phyloP scores from a whole-genome alignment of 2,113 vertebrate genomes.

The Vanacampus margaritifer region DNA sequence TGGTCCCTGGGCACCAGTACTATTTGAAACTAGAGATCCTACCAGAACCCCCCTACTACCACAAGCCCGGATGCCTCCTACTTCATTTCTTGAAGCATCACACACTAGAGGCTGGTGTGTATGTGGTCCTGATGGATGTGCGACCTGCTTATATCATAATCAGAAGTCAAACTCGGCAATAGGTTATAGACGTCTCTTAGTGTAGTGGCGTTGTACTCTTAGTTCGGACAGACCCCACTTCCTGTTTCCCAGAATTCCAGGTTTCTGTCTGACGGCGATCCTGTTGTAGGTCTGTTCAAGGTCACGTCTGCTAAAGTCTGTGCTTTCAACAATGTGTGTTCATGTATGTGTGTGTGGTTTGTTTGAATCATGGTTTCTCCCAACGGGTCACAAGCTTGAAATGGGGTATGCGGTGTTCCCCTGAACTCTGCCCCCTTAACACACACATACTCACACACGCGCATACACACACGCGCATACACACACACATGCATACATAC shows the following conservation, averaged over 20 bases:
- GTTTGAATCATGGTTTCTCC: slow-evolving; percentile 42
- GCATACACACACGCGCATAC: slow-evolving; percentile 4
- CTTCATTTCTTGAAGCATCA: slow-evolving; percentile 40
- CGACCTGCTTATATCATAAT: slow-evolving; percentile 19
- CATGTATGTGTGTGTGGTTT: slow-evolving; percentile 21
- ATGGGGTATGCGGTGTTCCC: slow-evolving; percentile 50
- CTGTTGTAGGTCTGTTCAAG: slow-evolving; percentile 61
- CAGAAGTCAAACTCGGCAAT: slow-evolving; percentile 30
- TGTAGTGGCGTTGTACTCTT: slow-evolving; percentile 37
- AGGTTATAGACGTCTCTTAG: slow-evolving; percentile 22
- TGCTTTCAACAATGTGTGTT: slow-evolving; percentile 27
- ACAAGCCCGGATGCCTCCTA: slow-evolving; percentile 38
- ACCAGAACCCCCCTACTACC: slow-evolving; percentile 28
- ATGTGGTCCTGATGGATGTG: slow-evolving; percentile 5
- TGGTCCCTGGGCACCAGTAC: slow-evolving; percentile 48
- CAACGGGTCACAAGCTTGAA: slow-evolving; percentile 44
- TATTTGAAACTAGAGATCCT: slow-evolving; percentile 64
- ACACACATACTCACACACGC: slow-evolving; percentile 16
- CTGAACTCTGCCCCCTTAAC: slow-evolving; percentile 64
- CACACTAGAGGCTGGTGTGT: slow-evolving; percentile 10
- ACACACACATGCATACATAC: too few species aligned
- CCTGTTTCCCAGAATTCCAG: slow-evolving; percentile 64
- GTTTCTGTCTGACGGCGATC: slow-evolving; percentile 59
- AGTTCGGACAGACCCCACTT: slow-evolving; percentile 48
- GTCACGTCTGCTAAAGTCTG: slow-evolving; percentile 61